Evolutionary conservation across 2,797 vertebrate species (phyloP), one percentile per base, ranked within the genome.

Genomic region (Chloroceryle amazona): DNA sequence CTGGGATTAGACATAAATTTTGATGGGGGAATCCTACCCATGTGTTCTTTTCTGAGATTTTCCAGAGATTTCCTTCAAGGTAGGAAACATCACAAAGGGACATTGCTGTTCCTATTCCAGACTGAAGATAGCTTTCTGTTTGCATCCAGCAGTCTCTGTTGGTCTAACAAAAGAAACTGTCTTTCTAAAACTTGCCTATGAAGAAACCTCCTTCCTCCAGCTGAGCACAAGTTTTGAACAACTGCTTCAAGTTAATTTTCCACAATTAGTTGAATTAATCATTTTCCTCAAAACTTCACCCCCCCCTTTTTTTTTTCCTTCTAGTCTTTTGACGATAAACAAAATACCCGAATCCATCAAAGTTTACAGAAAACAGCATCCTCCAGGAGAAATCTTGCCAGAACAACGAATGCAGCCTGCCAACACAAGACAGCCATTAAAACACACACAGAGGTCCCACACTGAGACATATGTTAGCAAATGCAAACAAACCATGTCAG

Each of bases 381-480:
- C n/a, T 93, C 37, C 28, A 75, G 18, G 10, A 92, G 44, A 90
- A 89, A 86, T 75, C 86, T 74, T 95, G 83, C 62, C 92, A 96
- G 89, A 92, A 58, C 70, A 86, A 60, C 0, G 2, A 75, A 72
- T 0, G 4, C 26, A 90, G 76, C 47, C 80, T 95, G 93, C 73
- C 86, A 90, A 89, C 73, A 79, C 21, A 46, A 92, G 90, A 92
- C 58, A 96, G 73, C 49, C 89, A 97, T 89, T 97, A 93, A 89
- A 93, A 89, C 44, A 95, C 62, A 61, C 67, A 63, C 22, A 74
- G 76, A 89, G 90, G 89, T 95, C 83, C 78, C 70, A 90, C 60
- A 90, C 49, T 90, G 86, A 96, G 73, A 90, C 91, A 84, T 85
- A 86, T 89, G 67, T 61, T 90, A 92, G 81, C 42, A 92, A 90